Base-by-base conservation (phyloP, 2,888 invertebrate genomes). In the Apotomis turbidana region DNA sequence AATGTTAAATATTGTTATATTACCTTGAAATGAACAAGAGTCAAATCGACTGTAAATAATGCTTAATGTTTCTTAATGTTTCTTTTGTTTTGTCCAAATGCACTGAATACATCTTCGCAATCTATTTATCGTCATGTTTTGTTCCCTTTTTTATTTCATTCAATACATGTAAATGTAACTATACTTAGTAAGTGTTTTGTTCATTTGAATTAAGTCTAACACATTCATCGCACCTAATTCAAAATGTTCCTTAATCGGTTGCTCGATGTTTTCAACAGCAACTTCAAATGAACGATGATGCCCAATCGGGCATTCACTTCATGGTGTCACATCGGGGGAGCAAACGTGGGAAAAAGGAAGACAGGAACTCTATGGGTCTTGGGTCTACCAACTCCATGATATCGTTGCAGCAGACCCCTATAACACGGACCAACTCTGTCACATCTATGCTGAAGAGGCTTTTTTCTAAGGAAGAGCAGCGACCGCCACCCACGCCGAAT, bases 371-470 rank as follows among this genome's bases (percentile, higher is more conserved):
- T 0, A 87, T 90, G 90, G 71, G 71, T 8, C 57, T 71, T 5
- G 95, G 85, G 3, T 94, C 91, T 0, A 88, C 85, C n/a, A 90
- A 91, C 76, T 93, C 94, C 4, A 87, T 94, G 91, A 87, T 85
- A 74, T 97, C 87, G 87, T 95, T 75, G 88, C 96, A 88, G 95
- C 97, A 75, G 95, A 96, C 77, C 91, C 96, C 75, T 0, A 90
- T 97, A 79, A 94, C 96, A 0, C 93, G 97, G 63, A 96, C 96
- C 0, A 96, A 95, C 80, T 97, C 97, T 0, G 97, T 97, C 51
- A 96, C 97, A 0, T 96, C 96, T 10, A 96, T 97, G 81, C 87
- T 97, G 6, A 97, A 96, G 83, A 94, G 96, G 76, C 91, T 97
- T 68, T 96, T 97, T 81, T 96, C 96, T 62, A 95, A 96, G 74